Base-by-base conservation (phyloP, 2,888 invertebrate species). In the Tuta absoluta region DNA sequence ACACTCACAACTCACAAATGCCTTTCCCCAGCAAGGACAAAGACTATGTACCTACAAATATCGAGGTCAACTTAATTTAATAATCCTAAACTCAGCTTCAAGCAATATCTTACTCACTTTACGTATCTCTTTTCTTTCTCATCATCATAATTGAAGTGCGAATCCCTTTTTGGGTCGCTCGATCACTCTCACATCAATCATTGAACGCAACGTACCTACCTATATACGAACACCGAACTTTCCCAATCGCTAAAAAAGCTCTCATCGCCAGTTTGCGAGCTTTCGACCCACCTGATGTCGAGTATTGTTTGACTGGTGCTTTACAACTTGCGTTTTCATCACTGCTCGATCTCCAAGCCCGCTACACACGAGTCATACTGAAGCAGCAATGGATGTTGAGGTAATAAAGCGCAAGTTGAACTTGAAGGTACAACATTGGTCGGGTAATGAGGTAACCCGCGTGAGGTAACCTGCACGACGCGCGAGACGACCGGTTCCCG, bases 121-220 rank as follows among this genome's bases (percentile, higher is more conserved):
- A 56, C 28, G 17, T 2, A 1, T 56, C n/a, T 56, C n/a, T 56
- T 56, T 28, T n/a, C 53, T 28, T 24, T 28, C 28, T n/a, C n/a
- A n/a, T 28, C 11, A n/a, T 28, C 19, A 51, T 48, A 23, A 53
- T 56, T 56, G 56, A 56, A 28, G 56, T 56, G 56, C 56, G 24
- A 56, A 56, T 56, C 56, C 23, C 28, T 56, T 33, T 56, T 33
- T n/a, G 56, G 56, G 56, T 33, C 56, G 56, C 14, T 24, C 56
- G 14, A 56, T 56, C 56, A 14, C 56, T 24, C 28, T 24, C 4
- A 28, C 56, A 24, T 56, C 56, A 56, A 24, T 33, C 10, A 24
- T 33, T 28, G n/a, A 56, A 12, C 12, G 14, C 3, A 24, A 23
- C n/a, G 56, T n/a, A 12, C 12, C 51, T 10, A 23, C 10, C 21